phyloP scores from a whole-genome alignment of 2,797 vertebrate species.

The Mormyrus proboscirostris region DNA sequence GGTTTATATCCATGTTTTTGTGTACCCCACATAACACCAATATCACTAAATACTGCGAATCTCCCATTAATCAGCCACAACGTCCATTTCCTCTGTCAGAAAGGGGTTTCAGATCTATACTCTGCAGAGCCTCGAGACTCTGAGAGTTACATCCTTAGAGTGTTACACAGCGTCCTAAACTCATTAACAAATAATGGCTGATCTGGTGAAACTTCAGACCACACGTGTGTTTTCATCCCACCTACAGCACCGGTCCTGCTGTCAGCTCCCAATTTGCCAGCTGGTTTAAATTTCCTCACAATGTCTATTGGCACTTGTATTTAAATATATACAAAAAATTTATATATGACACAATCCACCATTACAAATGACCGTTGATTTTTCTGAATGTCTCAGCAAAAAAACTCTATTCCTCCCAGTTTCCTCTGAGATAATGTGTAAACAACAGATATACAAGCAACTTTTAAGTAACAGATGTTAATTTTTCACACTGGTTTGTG shows the following conservation, averaged over 20 bases:
- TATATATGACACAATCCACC: background rate
- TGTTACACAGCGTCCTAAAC: background rate
- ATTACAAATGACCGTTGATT: background rate
- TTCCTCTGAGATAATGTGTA: background rate
- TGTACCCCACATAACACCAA: constrained; percentile 45
- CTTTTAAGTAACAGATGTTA: background rate
- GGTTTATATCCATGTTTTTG: constrained; percentile 23
- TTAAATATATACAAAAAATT: background rate
- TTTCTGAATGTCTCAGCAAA: background rate
- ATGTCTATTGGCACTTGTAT: background rate
- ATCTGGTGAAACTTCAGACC: background rate
- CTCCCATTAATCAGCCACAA: constrained; percentile 49
- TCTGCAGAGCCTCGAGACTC: constrained; percentile 37
- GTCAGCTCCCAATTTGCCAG: background rate
- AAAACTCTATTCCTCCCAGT: background rate
- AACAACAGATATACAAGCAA: background rate
- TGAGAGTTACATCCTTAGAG: background rate
- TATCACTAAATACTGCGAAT: constrained; percentile 38
- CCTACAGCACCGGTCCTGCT: background rate
- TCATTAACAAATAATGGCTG: background rate
- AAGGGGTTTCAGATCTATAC: constrained; percentile 44
- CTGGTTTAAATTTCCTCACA: background rate
- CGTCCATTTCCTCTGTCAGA: constrained; percentile 43
- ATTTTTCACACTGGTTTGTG: background rate
- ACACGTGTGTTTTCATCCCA: background rate